A percentile compares a stretch with the other conserved stretches of the same genome.
Evolutionary conservation across 2,797 vertebrate species (phyloP).

Genomic region (Aselliscus stoliczkanus): DNA sequence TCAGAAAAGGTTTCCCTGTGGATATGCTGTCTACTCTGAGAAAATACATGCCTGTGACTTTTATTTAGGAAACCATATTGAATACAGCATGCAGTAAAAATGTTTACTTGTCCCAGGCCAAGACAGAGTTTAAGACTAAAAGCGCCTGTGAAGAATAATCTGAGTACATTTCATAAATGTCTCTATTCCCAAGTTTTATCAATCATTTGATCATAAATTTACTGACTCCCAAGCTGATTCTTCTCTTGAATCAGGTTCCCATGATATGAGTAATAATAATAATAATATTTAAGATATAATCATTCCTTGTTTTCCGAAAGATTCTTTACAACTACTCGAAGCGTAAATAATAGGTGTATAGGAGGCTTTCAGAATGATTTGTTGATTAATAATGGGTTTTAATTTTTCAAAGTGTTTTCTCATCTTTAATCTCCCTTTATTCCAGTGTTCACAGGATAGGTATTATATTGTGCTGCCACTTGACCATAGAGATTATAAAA

Average conservation of each 20-base stretch:
- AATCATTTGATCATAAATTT: neutral
- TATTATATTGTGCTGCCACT: neutral
- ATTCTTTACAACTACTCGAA: neutral
- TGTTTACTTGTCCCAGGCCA: neutral
- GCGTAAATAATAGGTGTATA: neutral
- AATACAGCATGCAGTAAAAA: slow-evolving; percentile 31
- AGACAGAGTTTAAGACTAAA: neutral
- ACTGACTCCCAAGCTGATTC: neutral
- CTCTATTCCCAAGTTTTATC: neutral
- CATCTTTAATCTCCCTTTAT: neutral
- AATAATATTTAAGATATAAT: neutral
- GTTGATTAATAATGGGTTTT: neutral
- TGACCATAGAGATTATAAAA: neutral
- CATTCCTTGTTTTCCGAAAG: neutral
- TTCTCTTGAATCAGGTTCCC: neutral
- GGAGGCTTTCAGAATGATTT: neutral
- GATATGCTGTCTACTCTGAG: neutral
- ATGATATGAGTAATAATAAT: neutral
- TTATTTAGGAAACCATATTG: slow-evolving; percentile 11
- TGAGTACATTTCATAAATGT: neutral
- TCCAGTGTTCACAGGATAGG: neutral
- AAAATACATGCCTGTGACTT: neutral
- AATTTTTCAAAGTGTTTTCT: slow-evolving; percentile 5
- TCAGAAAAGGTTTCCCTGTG: neutral
- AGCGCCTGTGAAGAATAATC: neutral